Evolutionary conservation across 2,113 vertebrate genomes (phyloP).

Genomic region (Xenopus tropicalis): UCB_Xtro_10.0 CM004446.2:10975001-10975500

Average conservation of each 20-base stretch:
- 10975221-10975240: not conserved
- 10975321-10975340: too few relatives aligned
- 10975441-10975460: slow-evolving; percentile 71
- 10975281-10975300: too few relatives aligned
- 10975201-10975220: too few relatives aligned
- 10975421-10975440: slow-evolving; percentile 90
- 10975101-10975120: slow-evolving; percentile 95
- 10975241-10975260: not conserved
- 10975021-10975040: slow-evolving; percentile 86
- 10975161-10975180: not conserved
- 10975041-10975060: slow-evolving; percentile 81
- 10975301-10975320: too few relatives aligned
- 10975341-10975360: too few relatives aligned
- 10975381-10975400: slow-evolving; percentile 62
- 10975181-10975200: too few relatives aligned
- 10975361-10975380: too few relatives aligned
- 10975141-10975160: slow-evolving; percentile 92
- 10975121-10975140: slow-evolving; percentile 89
- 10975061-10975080: slow-evolving; percentile 79
- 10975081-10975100: slow-evolving; percentile 89
- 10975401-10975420: slow-evolving; percentile 90
- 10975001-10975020: slow-evolving; percentile 81
- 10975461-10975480: slow-evolving; percentile 87
- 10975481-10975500: slow-evolving; percentile 88
- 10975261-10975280: too few relatives aligned